Percentiles rank a stretch among this genome's conserved stretches.
phyloP scores from a whole-genome alignment of 1,140 invertebrate species.

The Ceratina calcarata region DNA sequence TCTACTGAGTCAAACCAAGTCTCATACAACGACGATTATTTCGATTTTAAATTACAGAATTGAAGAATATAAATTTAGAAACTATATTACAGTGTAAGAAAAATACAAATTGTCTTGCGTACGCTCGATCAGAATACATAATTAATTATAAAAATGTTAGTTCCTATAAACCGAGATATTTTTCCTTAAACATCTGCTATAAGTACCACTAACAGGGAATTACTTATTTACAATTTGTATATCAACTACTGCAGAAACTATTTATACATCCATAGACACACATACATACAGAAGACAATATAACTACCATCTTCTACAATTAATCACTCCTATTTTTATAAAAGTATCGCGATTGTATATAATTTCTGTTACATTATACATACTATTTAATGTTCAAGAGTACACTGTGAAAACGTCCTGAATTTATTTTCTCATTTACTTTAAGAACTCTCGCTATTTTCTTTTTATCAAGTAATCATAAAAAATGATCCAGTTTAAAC shows the following conservation, averaged over 20 bases:
- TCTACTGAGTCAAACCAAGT: background rate
- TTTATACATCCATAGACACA: constrained; percentile 29
- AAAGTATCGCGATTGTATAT: constrained; percentile 6
- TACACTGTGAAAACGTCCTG: background rate
- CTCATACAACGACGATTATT: background rate
- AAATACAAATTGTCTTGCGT: background rate
- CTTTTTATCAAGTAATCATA: too few relatives aligned
- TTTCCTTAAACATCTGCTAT: background rate
- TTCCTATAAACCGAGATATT: background rate
- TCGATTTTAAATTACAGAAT: background rate
- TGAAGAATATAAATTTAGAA: background rate
- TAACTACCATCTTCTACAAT: background rate
- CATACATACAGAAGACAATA: background rate
- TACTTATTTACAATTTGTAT: constrained; percentile 45
- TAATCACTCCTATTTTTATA: background rate
- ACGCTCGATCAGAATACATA: background rate
- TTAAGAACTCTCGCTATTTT: too few relatives aligned
- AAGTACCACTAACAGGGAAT: constrained; percentile 10
- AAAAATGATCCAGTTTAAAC: too few relatives aligned
- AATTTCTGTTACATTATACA: background rate
- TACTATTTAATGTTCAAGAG: too few relatives aligned
- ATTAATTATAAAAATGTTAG: background rate
- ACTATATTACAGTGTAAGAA: constrained; percentile 9
- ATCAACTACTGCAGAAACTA: constrained; percentile 42
- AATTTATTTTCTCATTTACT: too few relatives aligned